Conservation (phyloP, 2,113 vertebrate species). For the Murina feae region DNA sequence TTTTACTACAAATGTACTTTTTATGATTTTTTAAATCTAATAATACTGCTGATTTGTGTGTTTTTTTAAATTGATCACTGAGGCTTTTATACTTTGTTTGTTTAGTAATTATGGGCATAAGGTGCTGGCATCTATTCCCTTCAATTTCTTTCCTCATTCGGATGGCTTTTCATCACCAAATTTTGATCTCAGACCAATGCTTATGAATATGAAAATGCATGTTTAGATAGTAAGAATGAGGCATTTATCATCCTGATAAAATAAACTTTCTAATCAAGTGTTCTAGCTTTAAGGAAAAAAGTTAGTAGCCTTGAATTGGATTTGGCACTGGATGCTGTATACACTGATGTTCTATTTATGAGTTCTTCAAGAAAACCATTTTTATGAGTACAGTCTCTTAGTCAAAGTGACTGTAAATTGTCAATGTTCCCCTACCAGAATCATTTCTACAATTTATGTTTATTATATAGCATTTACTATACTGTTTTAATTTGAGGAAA, state of each 20-base stretch:
- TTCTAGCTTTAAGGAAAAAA: neutral
- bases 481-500: neutral
- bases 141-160: neutral
- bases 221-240: neutral
- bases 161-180: neutral
- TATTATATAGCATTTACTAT: neutral
- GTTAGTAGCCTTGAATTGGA: neutral
- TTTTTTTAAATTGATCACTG: neutral
- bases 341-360: neutral
- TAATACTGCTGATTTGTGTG: neutral
- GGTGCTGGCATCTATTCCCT: neutral
- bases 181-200: neutral
- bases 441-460: neutral
- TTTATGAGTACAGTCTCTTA: neutral
- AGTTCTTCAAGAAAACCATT: neutral
- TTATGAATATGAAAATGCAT: neutral
- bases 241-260: neutral
- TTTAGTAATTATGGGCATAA: neutral
- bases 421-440: neutral
- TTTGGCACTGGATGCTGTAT: neutral
- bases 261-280: neutral
- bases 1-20: neutral
- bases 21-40: neutral
- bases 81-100: neutral
- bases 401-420: neutral